phyloP scores from a whole-genome alignment of 2,888 invertebrate genomes.

The Coecobrya sp. region DNA sequence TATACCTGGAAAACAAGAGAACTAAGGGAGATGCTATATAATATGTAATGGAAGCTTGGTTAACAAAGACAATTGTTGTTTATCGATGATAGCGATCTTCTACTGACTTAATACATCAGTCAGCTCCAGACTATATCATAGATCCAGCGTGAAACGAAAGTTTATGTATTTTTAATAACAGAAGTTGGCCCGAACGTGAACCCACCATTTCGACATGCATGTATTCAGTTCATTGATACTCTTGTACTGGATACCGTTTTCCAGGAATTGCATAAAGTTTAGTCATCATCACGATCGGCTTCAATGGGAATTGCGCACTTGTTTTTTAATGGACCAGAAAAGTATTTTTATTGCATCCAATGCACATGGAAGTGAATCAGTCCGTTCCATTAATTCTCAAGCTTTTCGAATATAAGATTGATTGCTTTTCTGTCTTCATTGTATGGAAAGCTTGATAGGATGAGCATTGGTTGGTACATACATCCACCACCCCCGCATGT shows the following conservation, averaged over 20 bases:
- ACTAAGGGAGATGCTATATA: too few species aligned
- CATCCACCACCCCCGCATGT: conserved; percentile 52
- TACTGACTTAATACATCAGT: not conserved
- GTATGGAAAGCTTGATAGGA: conserved; percentile 3
- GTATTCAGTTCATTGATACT: not conserved
- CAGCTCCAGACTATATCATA: not conserved
- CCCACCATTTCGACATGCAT: not conserved
- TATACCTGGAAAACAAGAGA: too few species aligned
- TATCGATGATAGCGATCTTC: not conserved
- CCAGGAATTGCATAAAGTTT: conserved; percentile 36
- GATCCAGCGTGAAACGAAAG: not conserved
- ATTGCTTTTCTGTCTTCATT: conserved; percentile 48
- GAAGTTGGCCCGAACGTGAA: not conserved
- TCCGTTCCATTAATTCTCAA: conserved; percentile 53
- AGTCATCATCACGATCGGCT: conserved; percentile 17
- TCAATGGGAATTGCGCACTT: conserved; percentile 22
- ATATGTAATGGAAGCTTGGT: too few species aligned
- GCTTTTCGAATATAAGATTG: conserved; percentile 65
- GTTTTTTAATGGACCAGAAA: conserved; percentile 54
- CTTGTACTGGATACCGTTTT: not conserved
- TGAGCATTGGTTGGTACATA: not conserved
- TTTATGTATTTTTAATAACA: conserved; percentile 8
- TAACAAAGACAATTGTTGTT: not conserved
- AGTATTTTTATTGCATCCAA: conserved; percentile 44
- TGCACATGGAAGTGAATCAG: conserved; percentile 33